Evolutionary conservation across 2,797 vertebrate species (phyloP).

Genomic region (Setipinna tenuifilis): DNA sequence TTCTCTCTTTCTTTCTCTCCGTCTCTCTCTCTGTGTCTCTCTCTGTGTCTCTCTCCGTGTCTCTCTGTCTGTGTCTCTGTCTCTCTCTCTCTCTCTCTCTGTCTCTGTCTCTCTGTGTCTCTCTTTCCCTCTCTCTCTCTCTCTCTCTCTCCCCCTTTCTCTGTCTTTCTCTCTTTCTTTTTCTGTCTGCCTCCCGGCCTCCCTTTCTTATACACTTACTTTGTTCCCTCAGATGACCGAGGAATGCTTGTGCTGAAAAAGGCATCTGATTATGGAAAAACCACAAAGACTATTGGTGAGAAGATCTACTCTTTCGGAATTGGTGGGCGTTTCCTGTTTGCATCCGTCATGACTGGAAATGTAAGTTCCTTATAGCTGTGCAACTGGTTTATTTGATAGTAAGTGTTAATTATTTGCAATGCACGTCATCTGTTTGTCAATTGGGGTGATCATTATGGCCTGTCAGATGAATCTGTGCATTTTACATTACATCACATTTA

Average conservation of each 20-base stretch:
- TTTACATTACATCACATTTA: no score
- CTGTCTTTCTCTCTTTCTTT: not conserved
- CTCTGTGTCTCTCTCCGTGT: not conserved
- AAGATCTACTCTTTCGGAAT: slow-evolving; percentile 92
- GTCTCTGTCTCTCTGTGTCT: not conserved
- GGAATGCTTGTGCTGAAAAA: slow-evolving; percentile 85
- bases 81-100: not conserved
- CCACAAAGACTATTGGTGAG: slow-evolving; percentile 80
- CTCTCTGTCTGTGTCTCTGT: not conserved
- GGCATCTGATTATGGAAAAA: slow-evolving; percentile 82
- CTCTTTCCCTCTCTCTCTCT: not conserved
- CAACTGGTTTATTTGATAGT: not conserved
- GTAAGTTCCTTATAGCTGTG: slow-evolving; percentile 62
- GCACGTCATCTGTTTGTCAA: not conserved
- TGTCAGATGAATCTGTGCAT: not conserved
- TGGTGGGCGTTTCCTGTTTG: slow-evolving; percentile 90
- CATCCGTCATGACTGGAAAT: slow-evolving; percentile 91
- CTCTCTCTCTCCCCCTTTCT: not conserved
- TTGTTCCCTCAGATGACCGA: slow-evolving; percentile 76
- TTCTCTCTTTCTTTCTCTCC: not conserved
- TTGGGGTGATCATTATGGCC: not conserved
- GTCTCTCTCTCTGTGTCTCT: not conserved
- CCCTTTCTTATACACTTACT: not conserved
- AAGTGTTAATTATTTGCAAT: not conserved
- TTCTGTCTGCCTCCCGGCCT: not conserved